Evolutionary conservation across 2,113 vertebrate genomes (phyloP).

Genomic region (Genyomyrus donnyi): DNA sequence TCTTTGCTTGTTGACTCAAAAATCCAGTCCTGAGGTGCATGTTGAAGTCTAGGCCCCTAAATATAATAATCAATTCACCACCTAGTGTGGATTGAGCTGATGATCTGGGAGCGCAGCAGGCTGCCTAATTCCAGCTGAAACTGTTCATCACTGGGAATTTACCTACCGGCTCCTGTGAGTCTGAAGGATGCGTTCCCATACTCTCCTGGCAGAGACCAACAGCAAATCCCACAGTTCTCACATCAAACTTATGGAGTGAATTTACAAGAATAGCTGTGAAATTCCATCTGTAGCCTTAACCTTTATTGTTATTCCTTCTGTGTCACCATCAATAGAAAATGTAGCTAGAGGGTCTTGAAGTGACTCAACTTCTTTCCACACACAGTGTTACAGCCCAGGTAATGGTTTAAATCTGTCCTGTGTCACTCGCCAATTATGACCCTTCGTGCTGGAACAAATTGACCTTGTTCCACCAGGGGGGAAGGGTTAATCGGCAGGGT

Average conservation of each 20-base stretch:
- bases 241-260: conserved; percentile 9
- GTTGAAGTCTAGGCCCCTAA: neutral
- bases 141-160: neutral
- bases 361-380: neutral
- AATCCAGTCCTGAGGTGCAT: neutral
- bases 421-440: neutral
- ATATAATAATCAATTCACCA: neutral
- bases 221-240: neutral
- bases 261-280: neutral
- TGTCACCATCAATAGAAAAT: neutral
- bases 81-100: neutral
- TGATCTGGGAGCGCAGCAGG: neutral
- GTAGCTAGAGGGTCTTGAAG: neutral
- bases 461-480: neutral
- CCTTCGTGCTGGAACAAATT: neutral
- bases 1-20: neutral
- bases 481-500: neutral
- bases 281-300: neutral
- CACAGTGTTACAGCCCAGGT: neutral
- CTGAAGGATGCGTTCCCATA: neutral
- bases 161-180: neutral
- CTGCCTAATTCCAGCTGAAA: neutral
- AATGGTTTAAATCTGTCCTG: neutral
- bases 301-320: neutral
- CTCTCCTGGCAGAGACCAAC: neutral